These are phyloP conservation scores for Dasypogon diadema DNA, from an alignment of 2,888 invertebrate species.

Conservation along the genomic window DNA sequence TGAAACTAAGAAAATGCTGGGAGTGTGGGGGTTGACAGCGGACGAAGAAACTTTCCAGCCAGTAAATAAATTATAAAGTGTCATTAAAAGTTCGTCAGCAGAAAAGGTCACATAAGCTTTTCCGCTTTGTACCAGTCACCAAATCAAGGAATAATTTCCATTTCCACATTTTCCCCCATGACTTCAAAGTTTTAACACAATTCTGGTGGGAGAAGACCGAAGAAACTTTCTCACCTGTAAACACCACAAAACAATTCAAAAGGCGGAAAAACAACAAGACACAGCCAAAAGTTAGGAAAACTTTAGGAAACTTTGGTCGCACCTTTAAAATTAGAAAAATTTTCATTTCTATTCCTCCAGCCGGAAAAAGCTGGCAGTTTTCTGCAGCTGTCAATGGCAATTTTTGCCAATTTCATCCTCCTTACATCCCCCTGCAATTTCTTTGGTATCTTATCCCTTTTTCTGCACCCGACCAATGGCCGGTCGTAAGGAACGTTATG, in stretches of 20 bases:
- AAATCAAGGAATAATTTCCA: constrained; percentile 8
- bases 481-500: constrained; percentile 23
- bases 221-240: constrained; percentile 28
- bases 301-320: constrained; percentile 24
- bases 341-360: constrained; percentile 4
- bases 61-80: constrained; percentile 41
- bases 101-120: constrained; percentile 28
- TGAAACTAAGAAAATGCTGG: no score
- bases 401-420: constrained; percentile 34
- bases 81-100: constrained; percentile 32
- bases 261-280: constrained; percentile 22
- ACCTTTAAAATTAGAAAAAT: constrained; percentile 26
- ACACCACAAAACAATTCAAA: constrained; percentile 16
- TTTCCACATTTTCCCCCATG: neutral
- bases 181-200: neutral
- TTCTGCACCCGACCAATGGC: constrained; percentile 3
- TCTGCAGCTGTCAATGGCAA: constrained; percentile 43
- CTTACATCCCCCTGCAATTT: neutral
- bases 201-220: neutral
- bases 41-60: neutral
- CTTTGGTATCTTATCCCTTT: neutral
- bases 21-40: no score
- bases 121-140: neutral
- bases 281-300: constrained; percentile 13
- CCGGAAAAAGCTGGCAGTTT: neutral